A percentile compares a stretch with the other conserved stretches of the same genome.
Conservation (phyloP, 1,140 invertebrate species). For the Orius insidiosus region DNA sequence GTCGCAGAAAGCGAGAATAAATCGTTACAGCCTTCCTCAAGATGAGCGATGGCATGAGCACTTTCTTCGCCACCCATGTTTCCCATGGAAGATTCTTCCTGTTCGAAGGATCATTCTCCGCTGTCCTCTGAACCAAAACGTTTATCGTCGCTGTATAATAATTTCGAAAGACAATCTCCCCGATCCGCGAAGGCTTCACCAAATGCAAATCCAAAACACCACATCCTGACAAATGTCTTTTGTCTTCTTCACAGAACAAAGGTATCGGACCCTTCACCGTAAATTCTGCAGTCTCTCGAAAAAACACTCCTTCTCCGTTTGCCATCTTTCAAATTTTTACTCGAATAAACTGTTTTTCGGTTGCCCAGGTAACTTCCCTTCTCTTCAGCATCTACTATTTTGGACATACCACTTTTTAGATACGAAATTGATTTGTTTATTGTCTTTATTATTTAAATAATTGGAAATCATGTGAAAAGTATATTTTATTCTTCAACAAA, state of each 20-base stretch:
- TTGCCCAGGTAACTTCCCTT: no score
- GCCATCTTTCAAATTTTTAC: background rate
- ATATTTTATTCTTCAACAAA: no score
- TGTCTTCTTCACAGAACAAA: slow-evolving; percentile 2
- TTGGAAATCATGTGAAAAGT: no score
- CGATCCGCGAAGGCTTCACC: background rate
- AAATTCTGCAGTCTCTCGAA: slow-evolving; percentile 1
- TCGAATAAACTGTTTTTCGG: background rate
- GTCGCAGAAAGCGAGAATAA: background rate
- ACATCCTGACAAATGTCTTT: background rate
- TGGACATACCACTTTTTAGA: no score
- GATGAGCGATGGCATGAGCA: no score
- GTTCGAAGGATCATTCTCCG: no score
- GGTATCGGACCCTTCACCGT: slow-evolving; percentile 4
- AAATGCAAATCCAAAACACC: background rate
- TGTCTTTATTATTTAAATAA: no score
- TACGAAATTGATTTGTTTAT: no score
- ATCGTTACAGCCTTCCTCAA: slow-evolving; percentile 1
- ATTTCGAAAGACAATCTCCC: slow-evolving; percentile 1
- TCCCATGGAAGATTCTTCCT: no score
- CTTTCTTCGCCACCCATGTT: no score
- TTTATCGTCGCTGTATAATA: slow-evolving; percentile 1
- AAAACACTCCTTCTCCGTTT: background rate
- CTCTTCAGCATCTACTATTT: no score
- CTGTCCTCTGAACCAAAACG: background rate